Percentiles rank a stretch among this genome's conserved stretches.
Conservation (phyloP, 2,113 vertebrate genomes). For the Zosterops borbonicus region DNA sequence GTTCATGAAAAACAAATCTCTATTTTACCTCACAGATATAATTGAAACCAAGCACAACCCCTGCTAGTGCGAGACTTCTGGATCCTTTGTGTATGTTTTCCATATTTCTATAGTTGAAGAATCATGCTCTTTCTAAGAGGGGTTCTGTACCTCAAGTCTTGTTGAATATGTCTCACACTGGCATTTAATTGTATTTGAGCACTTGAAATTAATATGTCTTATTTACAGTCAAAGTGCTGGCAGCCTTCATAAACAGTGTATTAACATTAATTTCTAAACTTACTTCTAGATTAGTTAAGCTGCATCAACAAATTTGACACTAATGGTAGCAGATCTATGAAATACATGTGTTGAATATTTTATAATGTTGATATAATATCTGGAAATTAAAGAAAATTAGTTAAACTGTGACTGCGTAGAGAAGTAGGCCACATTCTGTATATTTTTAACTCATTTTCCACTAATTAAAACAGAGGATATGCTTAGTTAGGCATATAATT, state of each 20-base stretch:
- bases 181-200: neutral
- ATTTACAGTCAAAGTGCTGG: neutral
- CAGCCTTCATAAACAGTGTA: neutral
- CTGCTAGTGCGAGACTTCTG: neutral
- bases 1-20: neutral
- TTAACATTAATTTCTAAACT: slow-evolving; percentile 41
- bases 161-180: neutral
- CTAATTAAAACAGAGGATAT: slow-evolving; percentile 35
- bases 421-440: slow-evolving; percentile 43
- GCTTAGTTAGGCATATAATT: slow-evolving; percentile 58
- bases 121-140: neutral
- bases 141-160: neutral
- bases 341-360: slow-evolving; percentile 41
- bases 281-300: slow-evolving; percentile 13
- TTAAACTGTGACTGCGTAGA: neutral
- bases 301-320: slow-evolving; percentile 8
- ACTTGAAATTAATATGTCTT: neutral
- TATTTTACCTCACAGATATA: neutral
- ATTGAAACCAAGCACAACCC: neutral
- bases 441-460: slow-evolving; percentile 57
- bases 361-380: slow-evolving; percentile 25
- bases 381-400: slow-evolving; percentile 46
- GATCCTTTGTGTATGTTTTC: neutral
- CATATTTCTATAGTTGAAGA: neutral
- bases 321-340: slow-evolving; percentile 25